These are phyloP conservation scores for Mobula hypostoma DNA, from an alignment of 2,113 vertebrate genomes.

Conservation along the genomic window DNA sequence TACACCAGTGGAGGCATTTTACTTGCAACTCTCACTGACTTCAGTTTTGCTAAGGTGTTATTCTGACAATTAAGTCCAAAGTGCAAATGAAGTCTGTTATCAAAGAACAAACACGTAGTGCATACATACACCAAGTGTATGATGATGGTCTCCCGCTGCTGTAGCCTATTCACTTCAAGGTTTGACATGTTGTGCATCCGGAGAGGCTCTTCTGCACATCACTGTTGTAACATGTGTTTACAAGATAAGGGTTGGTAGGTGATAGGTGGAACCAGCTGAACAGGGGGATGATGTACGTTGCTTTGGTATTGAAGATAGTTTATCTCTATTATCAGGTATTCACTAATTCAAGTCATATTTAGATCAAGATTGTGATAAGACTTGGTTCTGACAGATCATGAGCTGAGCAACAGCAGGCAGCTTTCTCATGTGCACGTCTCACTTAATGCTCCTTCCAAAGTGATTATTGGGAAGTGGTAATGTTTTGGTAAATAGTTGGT, in stretches of 20 bases:
- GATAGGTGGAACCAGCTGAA: no score
- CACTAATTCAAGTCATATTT: neutral
- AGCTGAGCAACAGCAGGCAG: neutral
- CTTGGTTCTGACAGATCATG: neutral
- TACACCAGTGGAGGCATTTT: neutral
- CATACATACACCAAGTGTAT: no score
- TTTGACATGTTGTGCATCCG: no score
- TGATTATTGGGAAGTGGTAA: neutral
- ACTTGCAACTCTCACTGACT: neutral
- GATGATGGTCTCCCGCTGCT: no score
- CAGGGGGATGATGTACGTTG: neutral
- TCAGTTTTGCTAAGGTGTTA: neutral
- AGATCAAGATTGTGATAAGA: neutral
- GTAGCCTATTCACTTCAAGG: no score
- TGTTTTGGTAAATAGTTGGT: neutral
- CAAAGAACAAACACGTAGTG: no score
- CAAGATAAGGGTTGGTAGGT: no score
- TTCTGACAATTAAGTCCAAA: neutral
- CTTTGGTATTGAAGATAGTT: neutral
- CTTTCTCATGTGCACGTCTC: neutral
- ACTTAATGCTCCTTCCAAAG: neutral
- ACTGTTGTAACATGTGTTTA: no score
- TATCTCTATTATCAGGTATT: neutral
- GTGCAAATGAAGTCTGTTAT: no score
- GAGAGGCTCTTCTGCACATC: no score